Base-by-base conservation (phyloP, 64 coral and sea anemone species). In the Orbicella faveolata region DNA sequence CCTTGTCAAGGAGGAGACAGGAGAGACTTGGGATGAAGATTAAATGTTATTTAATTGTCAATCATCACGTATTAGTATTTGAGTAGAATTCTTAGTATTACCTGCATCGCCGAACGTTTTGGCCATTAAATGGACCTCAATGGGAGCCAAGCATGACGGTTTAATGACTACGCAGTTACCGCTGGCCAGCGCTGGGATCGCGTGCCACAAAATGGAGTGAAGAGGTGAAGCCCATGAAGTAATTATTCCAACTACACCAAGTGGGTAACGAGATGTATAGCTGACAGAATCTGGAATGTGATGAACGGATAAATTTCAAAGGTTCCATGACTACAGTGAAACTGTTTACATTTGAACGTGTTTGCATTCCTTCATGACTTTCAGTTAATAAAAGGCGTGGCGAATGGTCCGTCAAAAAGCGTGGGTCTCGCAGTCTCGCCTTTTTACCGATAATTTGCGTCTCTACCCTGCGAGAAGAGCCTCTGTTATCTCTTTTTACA, bases 121-220 rank as follows among this genome's bases (percentile, higher is more conserved):
- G 33, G 80, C 89, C 20, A 91, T 72, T 25, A 91, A 63, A 63
- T 91, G 89, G 23, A 91, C 73, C 35, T 75, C 74, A 82, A 91
- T 52, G 2, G 89, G 89, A 4, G 89, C 89, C 79, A 91, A 35
- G 41, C 64, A 85, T 6, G 89, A 91, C 13, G 89, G 89, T n/a
- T 91, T 91, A 19, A 91, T 91, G 6, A 91, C n/a, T 18, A 91
- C 89, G 36, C 80, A 84, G 36, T 91, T 91, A 8, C 89, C 89
- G 20, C 79, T 76, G 34, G 80, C 89, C 15, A 91, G 69, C 52
- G 89, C 89, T 74, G 89, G 89, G 34, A 91, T 37, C 6, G 73
- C 25, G 19, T 85, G 89, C 59, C 78, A 64, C 17, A 91, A 82
- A 76, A 91, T 70, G 20, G 89, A 76, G 70, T 75, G 89, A 3